phyloP scores from a whole-genome alignment of 2,888 invertebrate genomes.

The Drosophila recens region DNA sequence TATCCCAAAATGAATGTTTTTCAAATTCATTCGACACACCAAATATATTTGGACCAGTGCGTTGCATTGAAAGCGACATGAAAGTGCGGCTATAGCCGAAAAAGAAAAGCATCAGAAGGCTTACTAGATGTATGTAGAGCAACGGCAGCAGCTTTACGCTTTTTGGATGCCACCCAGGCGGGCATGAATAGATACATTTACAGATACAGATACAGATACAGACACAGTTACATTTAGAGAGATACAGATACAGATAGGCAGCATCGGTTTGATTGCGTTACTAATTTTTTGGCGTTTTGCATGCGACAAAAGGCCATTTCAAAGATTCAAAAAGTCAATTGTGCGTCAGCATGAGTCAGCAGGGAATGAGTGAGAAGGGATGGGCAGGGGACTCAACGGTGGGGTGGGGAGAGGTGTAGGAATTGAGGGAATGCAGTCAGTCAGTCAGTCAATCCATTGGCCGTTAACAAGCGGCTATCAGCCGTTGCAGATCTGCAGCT shows the following conservation, averaged over 20 bases:
- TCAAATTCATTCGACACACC: neutral
- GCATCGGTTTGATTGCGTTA: constrained; percentile 62
- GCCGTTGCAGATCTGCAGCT: constrained; percentile 74
- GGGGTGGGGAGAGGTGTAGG: neutral
- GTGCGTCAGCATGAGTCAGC: constrained; percentile 78
- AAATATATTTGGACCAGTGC: neutral
- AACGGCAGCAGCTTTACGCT: constrained; percentile 40
- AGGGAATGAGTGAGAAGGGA: neutral
- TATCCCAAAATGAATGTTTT: neutral
- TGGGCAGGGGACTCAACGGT: neutral
- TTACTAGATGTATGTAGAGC: constrained; percentile 14
- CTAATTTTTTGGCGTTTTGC: constrained; percentile 74
- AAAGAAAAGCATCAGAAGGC: constrained; percentile 15
- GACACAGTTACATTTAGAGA: constrained; percentile 28
- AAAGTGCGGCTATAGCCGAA: constrained; percentile 32
- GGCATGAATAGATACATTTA: constrained; percentile 33
- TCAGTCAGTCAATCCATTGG: constrained; percentile 23
- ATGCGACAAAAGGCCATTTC: constrained; percentile 67
- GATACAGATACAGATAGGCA: constrained; percentile 25
- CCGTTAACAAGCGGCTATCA: constrained; percentile 76
- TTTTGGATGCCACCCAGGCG: constrained; percentile 69
- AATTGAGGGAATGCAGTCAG: constrained; percentile 30
- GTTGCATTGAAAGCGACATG: neutral
- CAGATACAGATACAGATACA: constrained; percentile 27
- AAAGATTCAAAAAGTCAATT: constrained; percentile 63